Base-by-base conservation (phyloP, 53 echinoderm and acorn worm genomes). In the Arbacia lixula region DNA sequence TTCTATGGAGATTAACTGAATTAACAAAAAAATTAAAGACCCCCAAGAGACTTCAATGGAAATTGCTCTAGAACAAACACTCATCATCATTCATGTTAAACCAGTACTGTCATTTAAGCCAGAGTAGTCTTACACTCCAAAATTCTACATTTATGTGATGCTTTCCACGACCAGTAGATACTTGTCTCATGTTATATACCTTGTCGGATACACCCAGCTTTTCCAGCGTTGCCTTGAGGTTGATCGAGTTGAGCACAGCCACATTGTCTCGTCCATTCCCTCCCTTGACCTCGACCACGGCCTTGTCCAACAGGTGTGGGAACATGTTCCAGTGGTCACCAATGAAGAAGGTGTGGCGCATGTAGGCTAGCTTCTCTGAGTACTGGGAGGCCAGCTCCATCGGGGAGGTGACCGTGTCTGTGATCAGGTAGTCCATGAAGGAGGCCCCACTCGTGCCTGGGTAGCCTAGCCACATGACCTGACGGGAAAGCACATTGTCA, bases 271-370 rank as follows among this genome's bases (percentile, higher is more conserved):
- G 68, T 65, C 86, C 77, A 21, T 68, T 50, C 6, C 99, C 99
- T 17, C 83, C 85, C 72, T 94, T 92, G 46, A 77, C 62, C 66
- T 94, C 92, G 2, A 99, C 66, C 30, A 99, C 46, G 54, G 92
- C 81, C 85, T 94, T 99, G 61, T 99, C 92, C 60, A 88, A 55
- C 56, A 99, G 89, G 56, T 99, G 99, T 6, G 99, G 99, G 83
- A 99, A 99, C 99, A 99, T 99, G 55, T 99, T 94, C 94, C 92
- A 94, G 79, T 99, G 99, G 68, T 99, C 99, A 6, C 99, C 99
- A 50, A 92, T 95, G 87, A 99, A 99, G 90, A 99, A 99, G 3
- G 95, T 99, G 87, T 95, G 72, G 8, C 88, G 88, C 99, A 99
- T 99, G 87, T 89, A 95, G 55, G 88, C 95, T 25, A 99, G 85